phyloP scores from a whole-genome alignment of 2,797 vertebrate species.

The Mareca strepera region DNA sequence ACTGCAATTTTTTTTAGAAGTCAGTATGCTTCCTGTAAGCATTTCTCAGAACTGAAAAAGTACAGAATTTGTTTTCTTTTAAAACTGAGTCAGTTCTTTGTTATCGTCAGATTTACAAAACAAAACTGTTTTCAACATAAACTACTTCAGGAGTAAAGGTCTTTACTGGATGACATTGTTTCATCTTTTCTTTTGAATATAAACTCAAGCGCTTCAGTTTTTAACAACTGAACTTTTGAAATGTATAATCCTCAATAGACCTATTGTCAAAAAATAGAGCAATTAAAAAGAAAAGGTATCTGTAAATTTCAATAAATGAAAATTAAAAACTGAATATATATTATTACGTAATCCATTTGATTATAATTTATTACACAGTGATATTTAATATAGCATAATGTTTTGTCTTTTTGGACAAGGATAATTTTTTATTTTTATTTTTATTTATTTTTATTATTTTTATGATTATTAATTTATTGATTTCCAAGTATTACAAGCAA shows the following conservation, averaged over 20 bases:
- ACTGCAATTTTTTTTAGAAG: not conserved
- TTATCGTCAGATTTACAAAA: not conserved
- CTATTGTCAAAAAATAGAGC: rapidly evolving
- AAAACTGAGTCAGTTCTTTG: not conserved
- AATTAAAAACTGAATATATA: too few relatives aligned
- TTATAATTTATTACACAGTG: not conserved
- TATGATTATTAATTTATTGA: not conserved
- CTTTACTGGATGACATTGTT: rapidly evolving
- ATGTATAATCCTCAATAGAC: rapidly evolving
- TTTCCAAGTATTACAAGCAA: not conserved
- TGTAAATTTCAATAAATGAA: not conserved
- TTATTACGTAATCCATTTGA: not conserved
- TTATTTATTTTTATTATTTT: not conserved
- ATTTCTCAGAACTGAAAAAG: not conserved
- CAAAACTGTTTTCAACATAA: not conserved
- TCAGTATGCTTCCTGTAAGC: not conserved
- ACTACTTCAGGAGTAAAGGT: not conserved
- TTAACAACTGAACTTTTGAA: not conserved
- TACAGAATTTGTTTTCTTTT: not conserved
- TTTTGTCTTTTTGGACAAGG: not conserved
- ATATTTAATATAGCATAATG: rapidly evolving
- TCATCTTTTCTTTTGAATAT: not conserved
- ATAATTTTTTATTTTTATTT: not conserved
- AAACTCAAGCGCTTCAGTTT: not conserved
- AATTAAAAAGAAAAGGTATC: not conserved